Evolutionary conservation across 2,888 invertebrate species (phyloP), one percentile per base, ranked within the genome.

Genomic region (Drosophila merina): DNA sequence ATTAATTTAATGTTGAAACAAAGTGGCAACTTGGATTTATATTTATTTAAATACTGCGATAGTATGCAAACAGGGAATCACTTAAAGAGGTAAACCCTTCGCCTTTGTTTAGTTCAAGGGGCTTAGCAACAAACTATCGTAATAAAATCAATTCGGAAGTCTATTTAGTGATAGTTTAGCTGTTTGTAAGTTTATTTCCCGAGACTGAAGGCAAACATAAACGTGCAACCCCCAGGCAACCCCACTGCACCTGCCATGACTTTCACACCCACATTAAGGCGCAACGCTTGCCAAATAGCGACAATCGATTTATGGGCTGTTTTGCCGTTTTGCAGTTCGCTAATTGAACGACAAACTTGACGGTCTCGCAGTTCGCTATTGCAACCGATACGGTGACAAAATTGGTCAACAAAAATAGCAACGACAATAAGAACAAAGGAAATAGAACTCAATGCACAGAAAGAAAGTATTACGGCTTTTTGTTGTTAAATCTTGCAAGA

Each of bases 321-420:
- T 84, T 86, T 73, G 70, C 81, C 76, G 52, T 68, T 50, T 86
- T 73, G 70, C 81, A 77, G 52, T 68, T 50, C 58, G 81, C 84
- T 83, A 83, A 88, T 84, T 86, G 77, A 77, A 86, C 58, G 70
- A 67, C 77, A 83, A 86, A 88, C 75, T 73, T 74, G 68, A 54
- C 59, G 62, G 40, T 72, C 62, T 63, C 62, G 75, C 69, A 81
- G 60, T 75, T 75, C 54, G 20, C 20, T 20, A 20, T 20, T 20
- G 55, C 50, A 28, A 28, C 30, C 45, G 38, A 52, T 38, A 44
- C 48, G 52, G 33, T 47, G 54, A 56, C 73, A 55, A 28, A 12
- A 51, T 1, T n/a, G 33, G 2, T n/a, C 31, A 26, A 20, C 54
- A 55, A 28, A 28, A 28, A 28, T 28, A 28, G 28, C 28, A 28